Evolutionary conservation across 1,140 invertebrate species (phyloP), one percentile per base, ranked within the genome.

Genomic region (Saccostrea glomerata): DNA sequence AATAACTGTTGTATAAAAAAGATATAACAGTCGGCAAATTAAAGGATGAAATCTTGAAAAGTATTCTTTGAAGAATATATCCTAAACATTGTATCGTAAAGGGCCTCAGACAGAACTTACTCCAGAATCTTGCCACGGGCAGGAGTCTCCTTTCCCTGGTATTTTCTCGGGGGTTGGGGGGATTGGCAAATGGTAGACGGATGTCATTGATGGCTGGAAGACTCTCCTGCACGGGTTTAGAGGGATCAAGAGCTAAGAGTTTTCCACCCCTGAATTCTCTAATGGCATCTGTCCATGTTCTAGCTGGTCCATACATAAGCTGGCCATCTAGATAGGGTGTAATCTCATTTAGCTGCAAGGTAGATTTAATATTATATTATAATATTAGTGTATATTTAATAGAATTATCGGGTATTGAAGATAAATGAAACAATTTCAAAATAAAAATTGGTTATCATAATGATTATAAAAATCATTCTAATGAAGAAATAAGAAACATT

Each of bases 311-410:
- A 93, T 97, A 97, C 30, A 96, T 95, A 13, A 96, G 92, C 17
- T 96, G 96, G 4, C 96, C 96, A 92, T 96, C 96, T 54, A 97
- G 91, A 92, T 94, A 96, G n/a, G 96, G 96, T 5, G 96, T 96
- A 58, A 96, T 96, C 94, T 96, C 96, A 91, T 96, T 96, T 63
- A 96, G 91, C 96, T 96, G 86, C 9, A 82, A 36, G 12, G 23
- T 77, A 23, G 13, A 77, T 20, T 12, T 77, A 23, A 30, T 77
- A 9, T n/a, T 20, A 77, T 77, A 77, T 13, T n/a, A 36, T 36
- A 36, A 36, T 36, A 36, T 2, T 36, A 36, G 30, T 36, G 30
- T 36, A 36, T 36, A 36, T 36, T 36, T 36, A 36, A 36, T 36
- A 36, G 30, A 36, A 36, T 23, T 13, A 17, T 82, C 23, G 36